A percentile compares a stretch with the other conserved stretches of the same genome.
Evolutionary conservation across 2,888 invertebrate genomes (phyloP).

Genomic region (Lasioglossum zephyrum): DNA sequence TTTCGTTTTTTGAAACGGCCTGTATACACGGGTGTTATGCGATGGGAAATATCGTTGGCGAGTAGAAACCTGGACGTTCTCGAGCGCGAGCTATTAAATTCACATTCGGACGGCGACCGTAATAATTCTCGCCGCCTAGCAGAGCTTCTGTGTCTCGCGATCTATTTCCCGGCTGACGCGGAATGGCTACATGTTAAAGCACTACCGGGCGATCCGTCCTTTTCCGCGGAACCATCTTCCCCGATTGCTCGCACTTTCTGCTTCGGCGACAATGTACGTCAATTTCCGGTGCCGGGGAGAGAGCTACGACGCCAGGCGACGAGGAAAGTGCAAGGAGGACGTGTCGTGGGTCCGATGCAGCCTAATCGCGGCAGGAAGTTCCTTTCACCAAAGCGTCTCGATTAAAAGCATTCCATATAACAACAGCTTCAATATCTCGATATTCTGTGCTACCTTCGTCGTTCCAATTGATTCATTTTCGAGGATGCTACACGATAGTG

Average conservation of each 20-base stretch:
- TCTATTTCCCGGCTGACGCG: not conserved
- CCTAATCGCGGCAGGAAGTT: not conserved
- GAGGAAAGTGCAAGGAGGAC: slow-evolving; percentile 14
- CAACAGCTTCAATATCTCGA: not conserved
- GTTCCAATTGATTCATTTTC: too few relatives aligned
- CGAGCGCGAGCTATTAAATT: not conserved
- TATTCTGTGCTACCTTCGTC: too few relatives aligned
- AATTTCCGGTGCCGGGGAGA: slow-evolving; percentile 68
- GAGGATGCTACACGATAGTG: not conserved
- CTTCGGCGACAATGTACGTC: slow-evolving; percentile 75
- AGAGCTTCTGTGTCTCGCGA: not conserved
- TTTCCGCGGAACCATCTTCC: slow-evolving; percentile 54
- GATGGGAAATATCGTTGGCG: not conserved
- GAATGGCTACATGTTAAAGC: slow-evolving; percentile 69
- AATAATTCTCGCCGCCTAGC: slow-evolving; percentile 12
- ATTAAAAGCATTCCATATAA: not conserved
- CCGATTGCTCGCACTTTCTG: slow-evolving; percentile 72
- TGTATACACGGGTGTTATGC: not conserved
- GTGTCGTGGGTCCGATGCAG: not conserved
- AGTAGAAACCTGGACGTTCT: slow-evolving; percentile 2
- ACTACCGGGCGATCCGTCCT: slow-evolving; percentile 68
- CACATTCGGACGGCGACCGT: not conserved
- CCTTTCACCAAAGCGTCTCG: not conserved
- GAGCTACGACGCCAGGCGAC: slow-evolving; percentile 25
- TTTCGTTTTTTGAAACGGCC: not conserved